A percentile compares a stretch with the other conserved stretches of the same genome.
Conservation (phyloP, 2,113 vertebrate genomes). For the Ovis canadensis region DNA sequence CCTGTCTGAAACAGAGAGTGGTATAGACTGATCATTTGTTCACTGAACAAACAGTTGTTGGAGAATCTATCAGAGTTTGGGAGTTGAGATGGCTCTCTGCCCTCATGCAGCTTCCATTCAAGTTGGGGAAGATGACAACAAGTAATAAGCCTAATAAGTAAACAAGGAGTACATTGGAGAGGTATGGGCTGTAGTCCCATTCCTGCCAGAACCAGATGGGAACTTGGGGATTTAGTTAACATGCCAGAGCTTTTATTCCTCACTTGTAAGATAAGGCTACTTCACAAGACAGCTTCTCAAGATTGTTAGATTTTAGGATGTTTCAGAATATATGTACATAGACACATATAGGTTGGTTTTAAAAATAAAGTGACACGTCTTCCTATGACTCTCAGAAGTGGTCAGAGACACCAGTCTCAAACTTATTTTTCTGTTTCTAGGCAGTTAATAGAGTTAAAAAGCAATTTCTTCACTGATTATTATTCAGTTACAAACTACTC, state of each 20-base stretch:
- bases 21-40: neutral
- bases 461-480: neutral
- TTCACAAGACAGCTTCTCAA: neutral
- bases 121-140: neutral
- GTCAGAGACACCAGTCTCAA: neutral
- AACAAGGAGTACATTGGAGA: neutral
- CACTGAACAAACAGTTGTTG: neutral
- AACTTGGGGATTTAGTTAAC: neutral
- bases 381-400: neutral
- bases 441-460: neutral
- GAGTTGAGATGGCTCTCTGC: neutral
- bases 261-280: neutral
- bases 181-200: neutral
- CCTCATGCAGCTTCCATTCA: neutral
- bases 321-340: neutral
- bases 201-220: neutral
- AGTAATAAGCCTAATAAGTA: neutral
- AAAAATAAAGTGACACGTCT: neutral
- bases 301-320: neutral
- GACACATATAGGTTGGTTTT: neutral
- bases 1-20: neutral
- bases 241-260: conserved; percentile 2
- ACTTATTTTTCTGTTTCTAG: neutral
- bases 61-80: neutral
- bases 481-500: neutral